A percentile compares a stretch with the other conserved stretches of the same genome.
phyloP scores from a whole-genome alignment of 2,113 vertebrate species.

The Crotalus tigris region DNA sequence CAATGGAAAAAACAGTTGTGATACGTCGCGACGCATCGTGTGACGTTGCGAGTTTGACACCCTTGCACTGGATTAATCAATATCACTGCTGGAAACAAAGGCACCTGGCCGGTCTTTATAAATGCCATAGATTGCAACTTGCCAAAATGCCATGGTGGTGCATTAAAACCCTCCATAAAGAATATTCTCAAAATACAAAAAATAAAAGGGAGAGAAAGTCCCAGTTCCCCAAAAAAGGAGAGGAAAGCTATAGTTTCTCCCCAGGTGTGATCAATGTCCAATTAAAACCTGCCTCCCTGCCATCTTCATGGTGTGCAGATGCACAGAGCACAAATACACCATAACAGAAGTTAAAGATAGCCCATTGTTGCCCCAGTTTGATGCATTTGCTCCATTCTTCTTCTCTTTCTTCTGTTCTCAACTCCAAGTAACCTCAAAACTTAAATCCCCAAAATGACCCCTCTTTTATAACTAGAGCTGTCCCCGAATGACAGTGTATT shows the following conservation, averaged over 20 bases:
- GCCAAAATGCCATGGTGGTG: constrained; percentile 36
- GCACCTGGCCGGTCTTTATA: neutral
- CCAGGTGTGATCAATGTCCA: neutral
- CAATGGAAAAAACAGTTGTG: no score
- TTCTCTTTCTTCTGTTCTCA: neutral
- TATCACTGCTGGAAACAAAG: neutral
- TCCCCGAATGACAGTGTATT: neutral
- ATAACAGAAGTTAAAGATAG: constrained; percentile 33
- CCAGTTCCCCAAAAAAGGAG: neutral
- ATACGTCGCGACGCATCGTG: no score
- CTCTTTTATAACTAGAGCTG: neutral
- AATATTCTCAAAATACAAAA: constrained; percentile 37
- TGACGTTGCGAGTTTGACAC: no score
- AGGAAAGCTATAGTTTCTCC: constrained; percentile 41
- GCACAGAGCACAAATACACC: constrained; percentile 37
- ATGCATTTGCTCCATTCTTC: rapidly evolving
- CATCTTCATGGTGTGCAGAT: constrained; percentile 3
- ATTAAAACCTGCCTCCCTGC: neutral
- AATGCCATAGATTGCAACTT: constrained; percentile 7
- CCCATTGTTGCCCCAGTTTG: neutral
- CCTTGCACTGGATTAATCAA: constrained; percentile 3
- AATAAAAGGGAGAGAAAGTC: constrained; percentile 25
- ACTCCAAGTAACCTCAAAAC: neutral
- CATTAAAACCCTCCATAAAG: constrained; percentile 44
- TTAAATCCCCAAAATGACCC: neutral